These are phyloP conservation scores for Oreonectes daqikongensis DNA, from an alignment of 2,797 vertebrate species.

Conservation along the genomic window DNA sequence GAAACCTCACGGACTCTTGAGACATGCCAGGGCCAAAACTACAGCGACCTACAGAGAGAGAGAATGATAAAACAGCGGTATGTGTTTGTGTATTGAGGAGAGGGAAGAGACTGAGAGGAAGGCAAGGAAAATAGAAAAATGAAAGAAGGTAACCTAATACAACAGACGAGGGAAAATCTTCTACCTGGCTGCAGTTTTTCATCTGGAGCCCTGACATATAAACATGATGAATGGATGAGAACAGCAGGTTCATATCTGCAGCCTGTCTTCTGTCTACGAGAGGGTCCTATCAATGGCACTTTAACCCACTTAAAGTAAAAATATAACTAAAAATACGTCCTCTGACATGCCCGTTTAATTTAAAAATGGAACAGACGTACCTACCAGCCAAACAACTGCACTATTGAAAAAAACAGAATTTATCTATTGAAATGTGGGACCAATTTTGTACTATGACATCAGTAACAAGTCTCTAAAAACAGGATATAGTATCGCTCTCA, in stretches of 20 bases:
- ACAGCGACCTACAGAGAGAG: slow-evolving; percentile 9
- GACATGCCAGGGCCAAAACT: background rate
- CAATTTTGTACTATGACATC: slow-evolving; percentile 19
- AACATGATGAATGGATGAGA: slow-evolving; percentile 34
- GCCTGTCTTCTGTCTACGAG: background rate
- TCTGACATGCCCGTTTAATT: slow-evolving; percentile 4
- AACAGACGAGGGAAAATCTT: slow-evolving; percentile 42
- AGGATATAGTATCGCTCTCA: slow-evolving; percentile 26
- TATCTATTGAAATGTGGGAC: background rate
- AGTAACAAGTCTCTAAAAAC: slow-evolving; percentile 6
- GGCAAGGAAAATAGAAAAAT: background rate
- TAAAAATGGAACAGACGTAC: background rate
- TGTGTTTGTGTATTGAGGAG: background rate
- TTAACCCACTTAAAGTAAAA: slow-evolving; percentile 12
- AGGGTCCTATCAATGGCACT: background rate
- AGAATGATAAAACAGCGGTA: background rate
- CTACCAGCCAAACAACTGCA: slow-evolving; percentile 3
- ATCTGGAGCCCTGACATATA: slow-evolving; percentile 39
- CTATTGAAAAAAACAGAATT: background rate
- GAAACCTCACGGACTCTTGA: background rate
- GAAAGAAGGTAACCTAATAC: slow-evolving; percentile 50
- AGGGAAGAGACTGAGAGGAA: background rate
- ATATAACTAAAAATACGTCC: background rate
- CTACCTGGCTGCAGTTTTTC: slow-evolving; percentile 23
- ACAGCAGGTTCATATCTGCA: slow-evolving; percentile 26